These are phyloP conservation scores for Trogon melanurus DNA, from an alignment of 2,113 vertebrate genomes.

Conservation along the genomic window DNA sequence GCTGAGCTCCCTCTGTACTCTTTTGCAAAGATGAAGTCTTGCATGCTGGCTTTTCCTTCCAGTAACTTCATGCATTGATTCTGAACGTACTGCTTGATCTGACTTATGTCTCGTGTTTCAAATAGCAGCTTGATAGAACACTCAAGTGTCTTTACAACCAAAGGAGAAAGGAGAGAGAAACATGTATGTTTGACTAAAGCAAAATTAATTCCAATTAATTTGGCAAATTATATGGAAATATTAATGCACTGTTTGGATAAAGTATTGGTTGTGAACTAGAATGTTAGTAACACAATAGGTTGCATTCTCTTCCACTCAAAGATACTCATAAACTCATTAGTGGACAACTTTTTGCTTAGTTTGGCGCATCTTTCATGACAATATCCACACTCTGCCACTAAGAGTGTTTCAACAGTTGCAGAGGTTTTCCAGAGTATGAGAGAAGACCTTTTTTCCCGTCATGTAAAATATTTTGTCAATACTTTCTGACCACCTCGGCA, in stretches of 20 bases:
- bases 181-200: neutral
- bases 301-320: neutral
- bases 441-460: neutral
- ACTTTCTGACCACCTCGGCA: neutral
- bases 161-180: conserved; percentile 3
- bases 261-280: neutral
- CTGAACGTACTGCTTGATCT: conserved; percentile 96
- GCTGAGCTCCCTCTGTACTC: conserved; percentile 92
- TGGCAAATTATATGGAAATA: neutral
- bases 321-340: neutral
- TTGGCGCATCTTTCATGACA: neutral
- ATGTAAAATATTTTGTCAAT: neutral
- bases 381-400: neutral
- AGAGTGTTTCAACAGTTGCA: neutral
- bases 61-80: conserved; percentile 93
- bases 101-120: conserved; percentile 96
- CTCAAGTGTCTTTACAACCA: conserved; percentile 88
- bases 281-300: neutral
- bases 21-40: conserved; percentile 97
- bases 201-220: neutral
- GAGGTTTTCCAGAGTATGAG: neutral
- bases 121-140: conserved; percentile 97
- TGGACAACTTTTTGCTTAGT: neutral
- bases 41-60: conserved; percentile 93
- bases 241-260: neutral